A percentile compares a stretch with the other conserved stretches of the same genome.
These are phyloP conservation scores for Sebastes umbrosus DNA, from an alignment of 2,797 vertebrate genomes.

Conservation along the genomic window DNA sequence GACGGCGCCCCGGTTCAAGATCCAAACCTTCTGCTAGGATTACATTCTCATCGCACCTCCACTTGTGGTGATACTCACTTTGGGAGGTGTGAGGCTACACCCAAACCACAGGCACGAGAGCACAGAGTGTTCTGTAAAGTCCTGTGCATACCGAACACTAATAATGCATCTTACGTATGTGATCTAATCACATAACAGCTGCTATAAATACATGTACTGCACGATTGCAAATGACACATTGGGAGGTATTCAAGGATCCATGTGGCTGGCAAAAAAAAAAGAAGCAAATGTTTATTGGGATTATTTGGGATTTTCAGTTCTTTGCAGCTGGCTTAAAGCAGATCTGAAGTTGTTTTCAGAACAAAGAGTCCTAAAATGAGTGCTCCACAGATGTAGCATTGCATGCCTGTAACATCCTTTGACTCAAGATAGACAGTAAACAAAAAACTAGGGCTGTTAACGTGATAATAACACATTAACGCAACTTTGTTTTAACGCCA, in stretches of 20 bases:
- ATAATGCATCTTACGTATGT: background rate
- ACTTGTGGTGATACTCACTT: slow-evolving; percentile 38
- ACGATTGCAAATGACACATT: background rate
- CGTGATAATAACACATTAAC: too few relatives aligned
- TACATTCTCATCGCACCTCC: slow-evolving; percentile 34
- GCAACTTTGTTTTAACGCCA: too few relatives aligned
- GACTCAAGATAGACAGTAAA: background rate
- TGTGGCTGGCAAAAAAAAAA: background rate
- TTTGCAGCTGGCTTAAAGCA: background rate
- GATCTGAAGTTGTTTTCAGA: background rate
- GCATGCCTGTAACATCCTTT: background rate
- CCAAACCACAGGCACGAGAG: slow-evolving; percentile 61
- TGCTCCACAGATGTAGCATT: background rate
- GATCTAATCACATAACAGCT: background rate
- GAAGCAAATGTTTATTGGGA: background rate
- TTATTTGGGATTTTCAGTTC: background rate
- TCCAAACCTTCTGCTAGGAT: slow-evolving; percentile 19
- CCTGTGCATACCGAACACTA: background rate
- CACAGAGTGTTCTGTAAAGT: slow-evolving; percentile 21
- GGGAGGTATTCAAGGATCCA: background rate
- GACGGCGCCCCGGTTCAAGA: background rate
- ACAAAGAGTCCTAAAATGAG: background rate
- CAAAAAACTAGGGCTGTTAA: background rate
- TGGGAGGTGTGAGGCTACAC: slow-evolving; percentile 66
- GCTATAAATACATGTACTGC: background rate